Evolutionary conservation across 2,888 invertebrate genomes (phyloP).

Genomic region (Eupeodes latifasciatus): DNA sequence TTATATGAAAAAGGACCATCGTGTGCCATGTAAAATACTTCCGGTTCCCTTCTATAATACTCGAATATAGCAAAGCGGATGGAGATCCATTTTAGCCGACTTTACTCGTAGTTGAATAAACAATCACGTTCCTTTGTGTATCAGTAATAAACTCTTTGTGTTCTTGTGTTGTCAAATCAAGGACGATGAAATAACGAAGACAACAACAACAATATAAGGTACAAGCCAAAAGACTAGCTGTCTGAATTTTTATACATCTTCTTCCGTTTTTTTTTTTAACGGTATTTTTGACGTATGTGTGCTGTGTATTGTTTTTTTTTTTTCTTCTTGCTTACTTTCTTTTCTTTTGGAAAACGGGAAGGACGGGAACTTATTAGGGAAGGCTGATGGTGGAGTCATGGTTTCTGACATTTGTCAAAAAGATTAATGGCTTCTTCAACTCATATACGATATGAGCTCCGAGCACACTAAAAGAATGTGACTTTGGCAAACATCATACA

Average conservation of each 20-base stretch:
- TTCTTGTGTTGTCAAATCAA: slow-evolving; percentile 36
- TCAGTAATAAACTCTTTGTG: slow-evolving; percentile 72
- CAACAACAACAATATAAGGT: not conserved
- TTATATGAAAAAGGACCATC: slow-evolving; percentile 6
- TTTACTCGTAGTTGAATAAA: slow-evolving; percentile 66
- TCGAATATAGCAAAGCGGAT: not conserved
- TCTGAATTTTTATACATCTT: slow-evolving; percentile 49
- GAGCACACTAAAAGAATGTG: slow-evolving; percentile 63
- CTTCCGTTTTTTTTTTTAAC: not conserved
- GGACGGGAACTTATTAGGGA: slow-evolving; percentile 10
- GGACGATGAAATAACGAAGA: slow-evolving; percentile 6
- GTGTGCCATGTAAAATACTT: slow-evolving; percentile 23
- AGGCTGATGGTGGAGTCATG: slow-evolving; percentile 27
- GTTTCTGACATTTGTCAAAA: slow-evolving; percentile 74
- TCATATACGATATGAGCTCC: slow-evolving; percentile 41
- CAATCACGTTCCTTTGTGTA: slow-evolving; percentile 71
- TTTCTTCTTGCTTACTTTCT: not conserved
- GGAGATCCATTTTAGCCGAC: slow-evolving; percentile 55
- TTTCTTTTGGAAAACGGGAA: not conserved
- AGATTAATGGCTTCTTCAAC: slow-evolving; percentile 71
- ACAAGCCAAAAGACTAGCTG: slow-evolving; percentile 20
- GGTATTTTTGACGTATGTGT: no score
- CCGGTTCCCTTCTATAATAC: not conserved
- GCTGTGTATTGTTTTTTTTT: not conserved
- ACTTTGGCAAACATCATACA: slow-evolving; percentile 31